phyloP scores from a whole-genome alignment of 2,888 invertebrate species.

The Calliopum simillimum region DNA sequence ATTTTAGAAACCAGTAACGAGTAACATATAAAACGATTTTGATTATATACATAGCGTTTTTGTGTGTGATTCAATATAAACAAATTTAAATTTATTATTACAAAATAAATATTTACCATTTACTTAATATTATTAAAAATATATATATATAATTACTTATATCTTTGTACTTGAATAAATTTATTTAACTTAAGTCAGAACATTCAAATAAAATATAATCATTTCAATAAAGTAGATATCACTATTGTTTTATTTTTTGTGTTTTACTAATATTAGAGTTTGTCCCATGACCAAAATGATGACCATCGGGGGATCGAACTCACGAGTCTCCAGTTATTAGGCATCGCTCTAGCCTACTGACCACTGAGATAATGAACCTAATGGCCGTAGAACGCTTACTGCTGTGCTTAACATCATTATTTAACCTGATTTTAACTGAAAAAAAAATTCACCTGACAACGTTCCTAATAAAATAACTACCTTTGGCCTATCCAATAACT shows the following conservation, averaged over 20 bases:
- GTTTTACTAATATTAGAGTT: no score
- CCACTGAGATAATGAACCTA: no score
- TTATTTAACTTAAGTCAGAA: slow-evolving; percentile 65
- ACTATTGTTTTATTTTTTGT: no score
- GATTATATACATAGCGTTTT: slow-evolving; percentile 18
- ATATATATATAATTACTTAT: slow-evolving; percentile 57
- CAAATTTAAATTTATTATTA: slow-evolving; percentile 43
- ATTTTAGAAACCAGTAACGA: slow-evolving; percentile 14
- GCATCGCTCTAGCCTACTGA: not conserved
- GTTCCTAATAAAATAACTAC: no score
- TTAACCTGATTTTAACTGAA: no score
- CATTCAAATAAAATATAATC: slow-evolving; percentile 65
- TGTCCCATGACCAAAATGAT: no score
- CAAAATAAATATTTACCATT: slow-evolving; percentile 44
- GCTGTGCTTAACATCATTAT: no score
- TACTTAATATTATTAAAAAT: slow-evolving; percentile 46
- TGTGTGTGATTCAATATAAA: slow-evolving; percentile 30
- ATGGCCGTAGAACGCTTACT: no score
- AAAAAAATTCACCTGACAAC: no score
- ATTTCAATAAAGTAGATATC: slow-evolving; percentile 49
- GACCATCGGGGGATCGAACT: no score
- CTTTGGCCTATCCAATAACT: no score
- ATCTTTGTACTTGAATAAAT: slow-evolving; percentile 67
- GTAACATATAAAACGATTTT: slow-evolving; percentile 5
- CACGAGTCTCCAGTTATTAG: not conserved